Evolutionary conservation across 2,113 vertebrate genomes (phyloP).

Genomic region (Sinocyclocheilus anshuiensis): DNA sequence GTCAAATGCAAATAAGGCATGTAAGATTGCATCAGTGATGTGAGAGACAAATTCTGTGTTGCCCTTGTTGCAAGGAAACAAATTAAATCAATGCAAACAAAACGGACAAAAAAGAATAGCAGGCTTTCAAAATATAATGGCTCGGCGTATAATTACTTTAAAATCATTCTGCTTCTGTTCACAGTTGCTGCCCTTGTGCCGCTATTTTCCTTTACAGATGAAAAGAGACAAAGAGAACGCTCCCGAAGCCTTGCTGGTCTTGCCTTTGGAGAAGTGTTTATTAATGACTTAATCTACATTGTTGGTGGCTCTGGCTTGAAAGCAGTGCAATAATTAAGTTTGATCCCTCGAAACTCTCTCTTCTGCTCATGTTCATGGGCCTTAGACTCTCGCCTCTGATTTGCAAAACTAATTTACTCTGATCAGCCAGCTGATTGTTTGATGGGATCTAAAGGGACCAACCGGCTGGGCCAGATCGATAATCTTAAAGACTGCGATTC

Average conservation of each 20-base stretch:
- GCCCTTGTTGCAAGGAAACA: neutral
- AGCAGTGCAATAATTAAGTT: slow-evolving; percentile 67
- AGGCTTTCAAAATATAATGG: slow-evolving; percentile 16
- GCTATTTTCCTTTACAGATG: slow-evolving; percentile 4
- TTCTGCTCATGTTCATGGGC: slow-evolving; percentile 63
- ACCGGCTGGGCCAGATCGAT: slow-evolving; percentile 59
- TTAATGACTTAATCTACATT: slow-evolving; percentile 48
- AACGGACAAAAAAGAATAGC: neutral
- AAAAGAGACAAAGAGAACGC: slow-evolving; percentile 24
- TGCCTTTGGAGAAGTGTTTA: slow-evolving; percentile 32
- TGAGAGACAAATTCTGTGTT: slow-evolving; percentile 17
- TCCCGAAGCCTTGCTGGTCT: neutral
- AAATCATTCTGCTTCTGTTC: slow-evolving; percentile 13
- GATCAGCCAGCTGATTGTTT: slow-evolving; percentile 52
- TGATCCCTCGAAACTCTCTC: slow-evolving; percentile 68
- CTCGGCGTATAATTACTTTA: slow-evolving; percentile 4
- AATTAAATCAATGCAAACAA: slow-evolving; percentile 23
- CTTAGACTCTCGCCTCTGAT: slow-evolving; percentile 36
- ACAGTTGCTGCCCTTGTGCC: neutral
- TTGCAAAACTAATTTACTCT: slow-evolving; percentile 65
- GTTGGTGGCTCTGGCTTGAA: slow-evolving; percentile 22
- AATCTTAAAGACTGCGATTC: slow-evolving; percentile 45
- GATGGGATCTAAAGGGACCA: slow-evolving; percentile 49
- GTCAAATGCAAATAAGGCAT: slow-evolving; percentile 6
- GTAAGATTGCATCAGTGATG: neutral